phyloP scores from a whole-genome alignment of 2,888 invertebrate species.

The Odontothrips loti region DNA sequence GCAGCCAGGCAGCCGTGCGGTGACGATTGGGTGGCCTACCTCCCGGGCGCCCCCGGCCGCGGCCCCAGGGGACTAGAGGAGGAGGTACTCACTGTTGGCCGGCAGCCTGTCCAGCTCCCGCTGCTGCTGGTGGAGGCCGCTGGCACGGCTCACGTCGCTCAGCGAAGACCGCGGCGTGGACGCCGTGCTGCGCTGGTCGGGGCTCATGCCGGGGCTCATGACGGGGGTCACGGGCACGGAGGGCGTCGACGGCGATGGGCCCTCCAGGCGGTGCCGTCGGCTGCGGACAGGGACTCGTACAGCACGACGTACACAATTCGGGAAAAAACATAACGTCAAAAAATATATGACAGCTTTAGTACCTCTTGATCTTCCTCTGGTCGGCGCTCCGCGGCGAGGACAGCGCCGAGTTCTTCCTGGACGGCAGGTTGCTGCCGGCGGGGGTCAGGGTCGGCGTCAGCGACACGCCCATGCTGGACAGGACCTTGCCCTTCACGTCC shows the following conservation, averaged over 20 bases:
- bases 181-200: constrained; percentile 7
- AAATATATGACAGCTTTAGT: background rate
- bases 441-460: constrained; percentile 21
- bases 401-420: background rate
- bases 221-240: background rate
- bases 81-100: background rate
- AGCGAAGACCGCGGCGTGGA: background rate
- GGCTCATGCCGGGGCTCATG: constrained; percentile 14
- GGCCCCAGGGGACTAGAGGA: background rate
- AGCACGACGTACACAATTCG: background rate
- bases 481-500: constrained; percentile 84
- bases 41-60: background rate
- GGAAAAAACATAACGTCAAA: too few relatives aligned
- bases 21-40: background rate
- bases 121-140: background rate
- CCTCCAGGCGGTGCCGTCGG: background rate
- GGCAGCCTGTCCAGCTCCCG: background rate
- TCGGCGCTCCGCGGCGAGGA: background rate
- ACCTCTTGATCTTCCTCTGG: background rate
- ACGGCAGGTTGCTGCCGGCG: too few relatives aligned
- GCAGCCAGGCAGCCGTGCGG: background rate
- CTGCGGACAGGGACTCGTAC: background rate
- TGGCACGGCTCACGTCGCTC: constrained; percentile 4
- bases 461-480: constrained; percentile 42
- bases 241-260: background rate